Evolutionary conservation across 2,888 invertebrate species (phyloP), one percentile per base, ranked within the genome.

Genomic region (Xestia c-nigrum): DNA sequence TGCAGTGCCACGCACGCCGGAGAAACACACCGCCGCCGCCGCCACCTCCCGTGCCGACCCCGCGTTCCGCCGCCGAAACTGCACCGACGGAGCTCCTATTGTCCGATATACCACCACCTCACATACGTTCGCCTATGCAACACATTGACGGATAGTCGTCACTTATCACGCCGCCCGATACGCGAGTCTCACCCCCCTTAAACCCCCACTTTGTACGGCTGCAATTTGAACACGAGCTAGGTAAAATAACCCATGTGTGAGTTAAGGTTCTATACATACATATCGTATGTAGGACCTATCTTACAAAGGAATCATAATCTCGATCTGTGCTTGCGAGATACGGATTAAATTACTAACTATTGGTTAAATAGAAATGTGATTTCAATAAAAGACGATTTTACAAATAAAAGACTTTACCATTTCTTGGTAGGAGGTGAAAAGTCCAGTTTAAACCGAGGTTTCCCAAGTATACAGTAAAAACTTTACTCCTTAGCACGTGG

Each of bases 1-100:
- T 96, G 96, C 96, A 96, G 90, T 91, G 93, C 91, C 94, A 94
- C 93, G 94, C 94, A 94, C 90, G 93, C 90, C 91, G 89, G 92
- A 93, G 94, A 91, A 92, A 93, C 92, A 91, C 89, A 77, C 80
- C 87, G 87, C 87, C 89, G 84, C 87, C 89, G 84, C 89, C 89
- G 88, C 81, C 89, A 89, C 87, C 91, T 87, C 91, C 90, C 91
- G 89, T 87, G 80, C 87, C 87, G 81, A 86, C 89, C 90, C 91
- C 92, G 89, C 89, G 89, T 77, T 87, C 85, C 89, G 87, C 81
- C 87, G 90, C 91, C 92, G 88, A 92, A 91, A 89, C 91, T 90
- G 91, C 91, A 90, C 88, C 85, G 87, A 82, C 88, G 83, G 83
- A 83, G 83, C 85, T 83, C 88, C 90, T 89, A 91, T 92, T 92